Evolutionary conservation across 2,797 vertebrate species (phyloP).

Genomic region (Cyprinodon diabolis): DNA sequence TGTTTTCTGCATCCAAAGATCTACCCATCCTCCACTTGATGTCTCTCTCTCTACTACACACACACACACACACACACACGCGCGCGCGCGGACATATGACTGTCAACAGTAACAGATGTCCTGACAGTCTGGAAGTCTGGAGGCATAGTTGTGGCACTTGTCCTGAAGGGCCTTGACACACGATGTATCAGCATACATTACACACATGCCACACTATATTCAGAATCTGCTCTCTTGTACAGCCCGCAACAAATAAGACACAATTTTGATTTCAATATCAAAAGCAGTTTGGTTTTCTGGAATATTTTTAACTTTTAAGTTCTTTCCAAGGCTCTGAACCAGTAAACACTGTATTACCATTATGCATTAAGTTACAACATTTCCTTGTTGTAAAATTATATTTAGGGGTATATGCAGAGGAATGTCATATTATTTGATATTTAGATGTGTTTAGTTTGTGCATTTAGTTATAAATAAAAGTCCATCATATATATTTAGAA

Average conservation of each 20-base stretch:
- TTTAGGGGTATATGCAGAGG: not conserved
- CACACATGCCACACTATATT: conserved; percentile 50
- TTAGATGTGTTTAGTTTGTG: not conserved
- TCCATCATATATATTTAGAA: not conserved
- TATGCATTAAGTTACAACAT: not conserved
- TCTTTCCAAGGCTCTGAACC: not conserved
- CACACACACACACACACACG: conserved; percentile 32
- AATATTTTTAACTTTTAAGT: not conserved
- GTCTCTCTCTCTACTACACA: conserved; percentile 14
- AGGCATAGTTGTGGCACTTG: conserved; percentile 69
- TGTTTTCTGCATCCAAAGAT: conserved; percentile 68
- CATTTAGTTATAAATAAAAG: not conserved
- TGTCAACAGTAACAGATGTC: conserved; percentile 84
- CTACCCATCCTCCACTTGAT: conserved; percentile 37
- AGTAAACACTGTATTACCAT: not conserved
- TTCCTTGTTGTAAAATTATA: not conserved
- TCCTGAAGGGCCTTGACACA: conserved; percentile 77
- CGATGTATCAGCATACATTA: conserved; percentile 75
- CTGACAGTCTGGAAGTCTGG: conserved; percentile 80
- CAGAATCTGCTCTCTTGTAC: conserved; percentile 24
- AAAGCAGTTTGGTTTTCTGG: not conserved
- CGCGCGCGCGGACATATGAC: conserved; percentile 71
- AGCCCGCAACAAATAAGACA: not conserved
- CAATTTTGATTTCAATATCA: not conserved
- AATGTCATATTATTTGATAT: not conserved